Base-by-base conservation (phyloP, 2,113 vertebrate genomes). In the Clarias gariepinus region DNA sequence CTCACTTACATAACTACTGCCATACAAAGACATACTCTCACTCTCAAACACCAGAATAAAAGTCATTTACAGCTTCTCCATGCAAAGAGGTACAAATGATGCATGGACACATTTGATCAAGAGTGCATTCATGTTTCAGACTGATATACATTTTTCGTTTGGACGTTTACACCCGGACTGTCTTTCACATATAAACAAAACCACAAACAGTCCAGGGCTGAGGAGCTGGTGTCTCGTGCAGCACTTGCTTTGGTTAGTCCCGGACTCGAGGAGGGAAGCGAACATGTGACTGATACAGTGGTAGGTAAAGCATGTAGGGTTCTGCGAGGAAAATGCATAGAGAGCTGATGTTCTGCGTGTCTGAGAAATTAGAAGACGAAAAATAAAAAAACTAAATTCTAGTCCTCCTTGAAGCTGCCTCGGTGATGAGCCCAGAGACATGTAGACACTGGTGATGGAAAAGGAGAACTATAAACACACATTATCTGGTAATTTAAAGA, bases 21-120 rank as follows among this genome's bases (percentile, higher is more conserved):
- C 69, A 15, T 71, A 41, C 79, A 71, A 68, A 15, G 71, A 36
- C 78, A 81, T 55, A 25, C 86, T 88, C 89, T 77, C 87, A 90
- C 83, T 89, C 69, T 28, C 25, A 13, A 16, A 74, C 71, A 74
- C 21, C 74, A 87, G 47, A 47, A 47, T 47, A 85, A 91, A 86
- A 84, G 85, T 83, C 83, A 86, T 89, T 90, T 92, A 92, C 87
- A 93, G 92, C 89, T 91, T 85, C 82, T 87, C 91, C 93, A 92
- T 95, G 94, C 94, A 94, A 94, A 93, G 85, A 92, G 87, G 90
- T 93, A 94, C 90, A 93, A 93, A 95, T 89, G 61, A 92, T 91
- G 86, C 76, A 58, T 82, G 53, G 89, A 92, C 91, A 92, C 91
- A 88, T 88, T 81, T 91, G 90, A 92, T 90, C 91, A 90, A 88